phyloP scores from a whole-genome alignment of 2,888 invertebrate genomes.

The Ariolimax columbianus region DNA sequence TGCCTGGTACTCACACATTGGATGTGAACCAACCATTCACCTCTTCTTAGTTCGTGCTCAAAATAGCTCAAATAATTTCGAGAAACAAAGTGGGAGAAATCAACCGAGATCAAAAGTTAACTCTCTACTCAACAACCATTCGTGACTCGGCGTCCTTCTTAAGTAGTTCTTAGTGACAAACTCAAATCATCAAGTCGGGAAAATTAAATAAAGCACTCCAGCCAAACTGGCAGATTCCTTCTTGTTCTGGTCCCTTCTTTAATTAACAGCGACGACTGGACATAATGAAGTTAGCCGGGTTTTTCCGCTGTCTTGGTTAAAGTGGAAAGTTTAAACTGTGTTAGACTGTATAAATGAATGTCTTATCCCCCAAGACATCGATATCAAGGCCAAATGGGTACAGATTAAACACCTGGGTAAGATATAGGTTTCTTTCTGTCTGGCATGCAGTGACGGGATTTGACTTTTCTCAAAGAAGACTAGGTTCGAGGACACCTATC shows the following conservation, averaged over 20 bases:
- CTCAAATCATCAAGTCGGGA: slow-evolving; percentile 18
- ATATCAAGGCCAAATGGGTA: too few species aligned
- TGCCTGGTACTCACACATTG: too few species aligned
- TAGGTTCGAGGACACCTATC: too few species aligned
- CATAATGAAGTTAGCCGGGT: not conserved
- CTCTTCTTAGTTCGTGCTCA: not conserved
- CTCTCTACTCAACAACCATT: not conserved
- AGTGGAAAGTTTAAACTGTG: too few species aligned
- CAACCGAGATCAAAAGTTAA: slow-evolving; percentile 10
- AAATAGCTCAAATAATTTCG: not conserved
- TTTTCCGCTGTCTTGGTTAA: not conserved
- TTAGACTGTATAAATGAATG: too few species aligned
- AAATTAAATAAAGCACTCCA: slow-evolving; percentile 31
- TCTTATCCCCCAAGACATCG: too few species aligned
- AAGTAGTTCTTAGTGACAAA: slow-evolving; percentile 4
- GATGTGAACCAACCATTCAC: not conserved
- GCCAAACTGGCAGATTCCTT: not conserved
- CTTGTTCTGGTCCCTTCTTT: not conserved
- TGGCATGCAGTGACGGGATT: too few species aligned
- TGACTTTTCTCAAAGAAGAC: too few species aligned
- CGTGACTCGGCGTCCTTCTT: slow-evolving; percentile 1
- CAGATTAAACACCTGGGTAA: too few species aligned
- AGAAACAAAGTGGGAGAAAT: slow-evolving; percentile 10
- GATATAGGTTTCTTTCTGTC: too few species aligned
- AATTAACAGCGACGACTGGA: not conserved